These are phyloP conservation scores for Megalonaias nervosa DNA, from an alignment of 1,140 invertebrate genomes.

Conservation along the genomic window DNA sequence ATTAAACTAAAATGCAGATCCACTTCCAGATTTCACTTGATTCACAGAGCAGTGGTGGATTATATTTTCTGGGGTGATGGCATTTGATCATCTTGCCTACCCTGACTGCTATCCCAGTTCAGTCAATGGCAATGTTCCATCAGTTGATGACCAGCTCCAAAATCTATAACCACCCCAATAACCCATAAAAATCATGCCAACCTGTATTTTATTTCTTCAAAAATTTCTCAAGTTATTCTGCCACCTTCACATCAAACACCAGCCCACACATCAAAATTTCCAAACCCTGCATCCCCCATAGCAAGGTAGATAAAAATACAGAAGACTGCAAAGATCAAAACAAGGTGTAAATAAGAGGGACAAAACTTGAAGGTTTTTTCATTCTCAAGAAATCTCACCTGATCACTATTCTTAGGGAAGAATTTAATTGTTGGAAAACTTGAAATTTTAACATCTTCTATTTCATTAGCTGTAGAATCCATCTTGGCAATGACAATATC, in stretches of 20 bases:
- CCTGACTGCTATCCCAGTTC: too few relatives aligned
- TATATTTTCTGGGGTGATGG: too few relatives aligned
- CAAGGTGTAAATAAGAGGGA: background rate
- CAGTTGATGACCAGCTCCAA: too few relatives aligned
- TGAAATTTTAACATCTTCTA: conserved; percentile 88
- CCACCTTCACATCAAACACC: background rate
- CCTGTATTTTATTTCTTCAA: background rate
- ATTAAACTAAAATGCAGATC: too few relatives aligned
- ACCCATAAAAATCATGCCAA: too few relatives aligned
- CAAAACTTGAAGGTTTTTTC: too few relatives aligned
- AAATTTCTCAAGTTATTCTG: background rate
- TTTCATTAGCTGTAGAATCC: conserved; percentile 97
- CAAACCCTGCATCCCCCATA: background rate
- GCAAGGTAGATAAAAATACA: background rate
- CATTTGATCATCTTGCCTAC: too few relatives aligned
- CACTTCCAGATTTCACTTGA: too few relatives aligned
- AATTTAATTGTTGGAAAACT: conserved; percentile 98
- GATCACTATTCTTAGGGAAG: conserved; percentile 93
- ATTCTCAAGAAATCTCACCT: conserved; percentile 75
- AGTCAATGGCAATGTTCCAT: too few relatives aligned
- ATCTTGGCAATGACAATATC: conserved; percentile 97
- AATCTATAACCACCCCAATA: too few relatives aligned
- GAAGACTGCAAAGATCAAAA: background rate
- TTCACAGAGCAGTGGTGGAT: too few relatives aligned
- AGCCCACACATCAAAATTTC: background rate